Evolutionary conservation across 2,797 vertebrate species (phyloP), one percentile per base, ranked within the genome.

Genomic region (Microctenopoma steveboyesi): DNA sequence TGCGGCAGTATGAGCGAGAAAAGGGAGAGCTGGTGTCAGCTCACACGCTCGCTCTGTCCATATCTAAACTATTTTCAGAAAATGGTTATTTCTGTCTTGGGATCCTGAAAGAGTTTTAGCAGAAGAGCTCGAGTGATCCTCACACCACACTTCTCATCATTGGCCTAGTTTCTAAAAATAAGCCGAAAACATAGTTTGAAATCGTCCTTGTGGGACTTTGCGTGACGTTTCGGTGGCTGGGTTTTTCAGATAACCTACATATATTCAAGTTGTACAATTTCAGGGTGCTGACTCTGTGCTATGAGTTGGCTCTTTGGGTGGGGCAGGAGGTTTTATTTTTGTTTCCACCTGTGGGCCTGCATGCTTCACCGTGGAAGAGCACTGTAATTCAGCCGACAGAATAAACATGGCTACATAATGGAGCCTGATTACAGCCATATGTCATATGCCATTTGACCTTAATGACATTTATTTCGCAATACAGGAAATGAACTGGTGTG

Each of bases 291-390:
- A 70, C 80, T 83, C 76, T 76, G 61, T 83, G 72, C 85, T 66
- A 51, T 81, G 77, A 82, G 74, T 74, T 69, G 47, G 63, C 65
- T 65, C 30, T 74, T 42, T 70, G 86, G 85, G 88, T 87, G 90
- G 72, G 82, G 80, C 52, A n/a, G 52, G 74, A 87, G 61, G 56
- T 83, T 51, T 35, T 89, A 80, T 86, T 88, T 90, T 73, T 74
- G 70, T 89, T 91, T 90, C 90, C 88, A 86, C 83, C 84, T 89
- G 83, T 85, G 57, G 58, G 64, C 77, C 62, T 51, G 52, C 47
- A 46, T 52, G 56, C 75, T 86, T 76, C 45, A 7, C 65, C 68
- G 48, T 67, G 80, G 65, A 66, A 46, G 68, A 78, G 74, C 27
- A 27, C 82, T 86, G 83, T 74, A 72, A 83, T 79, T 81, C 76